phyloP scores from a whole-genome alignment of 2,888 invertebrate genomes.

The Ophioninae sp. region DNA sequence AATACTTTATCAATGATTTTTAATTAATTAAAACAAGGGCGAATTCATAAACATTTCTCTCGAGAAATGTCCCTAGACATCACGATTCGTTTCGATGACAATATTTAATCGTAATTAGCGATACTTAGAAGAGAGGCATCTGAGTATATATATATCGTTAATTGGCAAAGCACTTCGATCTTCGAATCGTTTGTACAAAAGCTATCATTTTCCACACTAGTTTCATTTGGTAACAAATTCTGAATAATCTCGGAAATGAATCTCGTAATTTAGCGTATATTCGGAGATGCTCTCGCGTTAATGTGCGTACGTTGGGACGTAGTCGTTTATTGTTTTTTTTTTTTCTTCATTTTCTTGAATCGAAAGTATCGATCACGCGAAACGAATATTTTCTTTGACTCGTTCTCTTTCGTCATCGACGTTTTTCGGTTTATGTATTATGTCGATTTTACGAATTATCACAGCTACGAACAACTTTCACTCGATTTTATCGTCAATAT shows the following conservation, averaged over 20 bases:
- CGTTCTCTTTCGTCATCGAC: slow-evolving; percentile 40
- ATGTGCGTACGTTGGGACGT: slow-evolving; percentile 12
- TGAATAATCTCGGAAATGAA: slow-evolving; percentile 38
- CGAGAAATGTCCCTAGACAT: background rate
- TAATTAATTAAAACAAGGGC: background rate
- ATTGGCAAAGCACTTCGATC: slow-evolving; percentile 51
- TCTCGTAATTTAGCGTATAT: slow-evolving; percentile 19
- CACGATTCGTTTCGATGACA: background rate
- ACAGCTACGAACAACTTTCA: slow-evolving; percentile 66
- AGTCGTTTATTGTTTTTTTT: slow-evolving; percentile 31
- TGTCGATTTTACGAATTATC: slow-evolving; percentile 63
- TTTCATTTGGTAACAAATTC: slow-evolving; percentile 37
- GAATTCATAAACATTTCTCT: background rate
- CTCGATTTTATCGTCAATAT: slow-evolving; percentile 47
- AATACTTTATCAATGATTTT: too few species aligned
- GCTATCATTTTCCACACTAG: slow-evolving; percentile 46
- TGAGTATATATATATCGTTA: slow-evolving; percentile 26
- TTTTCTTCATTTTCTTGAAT: slow-evolving; percentile 29
- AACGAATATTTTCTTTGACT: slow-evolving; percentile 26
- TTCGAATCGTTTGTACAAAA: slow-evolving; percentile 55
- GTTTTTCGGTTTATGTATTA: slow-evolving; percentile 57
- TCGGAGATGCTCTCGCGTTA: slow-evolving; percentile 8
- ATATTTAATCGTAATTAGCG: slow-evolving; percentile 20
- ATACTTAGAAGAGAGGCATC: slow-evolving; percentile 20
- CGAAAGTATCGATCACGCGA: slow-evolving; percentile 48